phyloP scores from a whole-genome alignment of 1,140 invertebrate genomes.

The Ephestia elutella region DNA sequence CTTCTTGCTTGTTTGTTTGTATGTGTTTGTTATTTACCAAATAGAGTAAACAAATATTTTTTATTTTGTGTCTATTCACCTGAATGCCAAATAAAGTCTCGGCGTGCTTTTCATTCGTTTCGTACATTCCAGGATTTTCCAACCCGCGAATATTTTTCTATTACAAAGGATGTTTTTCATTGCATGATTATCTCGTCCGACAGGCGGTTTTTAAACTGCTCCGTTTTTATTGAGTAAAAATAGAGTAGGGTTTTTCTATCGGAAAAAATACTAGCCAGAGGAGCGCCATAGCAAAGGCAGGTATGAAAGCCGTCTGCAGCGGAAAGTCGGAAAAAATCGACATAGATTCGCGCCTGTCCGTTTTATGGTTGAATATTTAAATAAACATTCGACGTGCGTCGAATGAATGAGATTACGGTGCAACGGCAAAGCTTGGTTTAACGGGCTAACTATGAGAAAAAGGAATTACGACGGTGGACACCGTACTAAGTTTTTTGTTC shows the following conservation, averaged over 20 bases:
- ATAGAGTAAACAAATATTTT: no score
- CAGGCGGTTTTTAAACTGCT: conserved; percentile 2
- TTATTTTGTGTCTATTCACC: not conserved
- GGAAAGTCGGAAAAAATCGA: conserved; percentile 48
- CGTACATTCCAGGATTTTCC: not conserved
- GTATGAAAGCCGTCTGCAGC: conserved; percentile 41
- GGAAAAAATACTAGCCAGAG: conserved; percentile 23
- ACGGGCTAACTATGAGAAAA: not conserved
- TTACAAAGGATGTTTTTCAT: conserved; percentile 19
- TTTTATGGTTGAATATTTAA: conserved; percentile 66
- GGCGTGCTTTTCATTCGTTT: not conserved
- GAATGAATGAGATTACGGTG: conserved; percentile 32
- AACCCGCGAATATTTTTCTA: conserved; percentile 7
- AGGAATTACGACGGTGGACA: not conserved
- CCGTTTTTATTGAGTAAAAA: conserved; percentile 9
- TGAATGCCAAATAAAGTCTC: not conserved
- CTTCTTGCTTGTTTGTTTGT: no score
- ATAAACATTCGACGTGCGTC: conserved; percentile 47
- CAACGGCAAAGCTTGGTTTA: conserved; percentile 13
- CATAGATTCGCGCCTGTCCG: conserved; percentile 33
- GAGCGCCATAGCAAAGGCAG: conserved; percentile 27
- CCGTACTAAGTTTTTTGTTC: not conserved
- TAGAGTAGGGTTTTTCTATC: conserved; percentile 14
- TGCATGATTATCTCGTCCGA: conserved; percentile 5
- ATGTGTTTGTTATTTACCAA: no score